Evolutionary conservation across 2,113 vertebrate species (phyloP), one percentile per base, ranked within the genome.

Genomic region (Camarhynchus parvulus): DNA sequence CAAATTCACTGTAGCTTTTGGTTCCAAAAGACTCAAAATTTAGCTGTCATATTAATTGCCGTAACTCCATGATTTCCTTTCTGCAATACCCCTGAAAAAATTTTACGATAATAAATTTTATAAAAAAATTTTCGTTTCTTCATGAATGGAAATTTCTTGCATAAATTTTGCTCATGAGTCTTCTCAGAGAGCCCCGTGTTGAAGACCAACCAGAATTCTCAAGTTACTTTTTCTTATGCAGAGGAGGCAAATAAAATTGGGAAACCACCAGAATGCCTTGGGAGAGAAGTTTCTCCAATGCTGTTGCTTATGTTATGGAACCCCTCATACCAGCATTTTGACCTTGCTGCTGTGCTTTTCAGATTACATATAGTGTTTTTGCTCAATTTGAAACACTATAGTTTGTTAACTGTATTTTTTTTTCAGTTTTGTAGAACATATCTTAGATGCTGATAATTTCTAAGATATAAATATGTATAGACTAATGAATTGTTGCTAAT

Each of bases 301-400:
- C 3, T 22, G 81, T 4, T 1, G 0, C 30, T 28, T 58, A 18
- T 42, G 7, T 10, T 18, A 21, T 44, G 3, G 22, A 58, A 25
- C 2, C 2, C 4, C 35, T 73, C 5, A 10, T 4, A n/a, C 3
- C 11, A 52, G 3, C 44, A 31, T 14, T 74, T 11, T 15, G 30
- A 68, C 16, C 24, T 28, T 21, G 5, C 6, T 52, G 19, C 2
- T 69, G 1, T 61, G 7, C 7, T 70, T 87, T 78, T 12, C 23
- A 78, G 28, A 27, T 24, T 30, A 14, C 3, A 10, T 59, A 7
- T 5, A 33, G 1, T 39, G 31, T 24, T 49, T 16, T 46, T 76
- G 5, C 5, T 39, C 74, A 12, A 74, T 58, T 50, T 76, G 7
- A 79, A 92, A 25, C 3, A 5, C 9, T 25, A 5, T 35, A 10